Evolutionary conservation across 37 sponge, comb jelly and placozoan genomes (phyloP).

Genomic region (Theonella swinhoei): DNA sequence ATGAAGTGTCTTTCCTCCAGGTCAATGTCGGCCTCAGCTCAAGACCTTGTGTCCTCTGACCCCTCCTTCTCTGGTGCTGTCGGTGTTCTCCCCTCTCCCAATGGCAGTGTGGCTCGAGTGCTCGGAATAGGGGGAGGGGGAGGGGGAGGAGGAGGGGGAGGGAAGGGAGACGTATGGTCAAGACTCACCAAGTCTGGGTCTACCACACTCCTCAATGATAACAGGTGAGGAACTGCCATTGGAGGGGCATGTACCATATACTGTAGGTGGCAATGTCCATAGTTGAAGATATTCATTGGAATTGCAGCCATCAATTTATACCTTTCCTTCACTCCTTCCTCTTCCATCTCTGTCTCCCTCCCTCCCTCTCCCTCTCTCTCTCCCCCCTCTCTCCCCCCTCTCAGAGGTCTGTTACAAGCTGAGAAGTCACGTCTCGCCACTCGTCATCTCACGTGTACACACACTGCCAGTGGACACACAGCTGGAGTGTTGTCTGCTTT

Average conservation of each 20-base stretch:
- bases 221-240: no score
- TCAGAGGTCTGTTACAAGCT: constrained; percentile 30
- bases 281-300: no score
- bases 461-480: constrained; percentile 73
- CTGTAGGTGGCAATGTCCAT: no score
- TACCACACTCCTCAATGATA: not conserved
- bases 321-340: no score
- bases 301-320: not conserved
- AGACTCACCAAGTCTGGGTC: not conserved
- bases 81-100: no score
- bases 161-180: not conserved
- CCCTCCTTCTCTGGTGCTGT: not conserved
- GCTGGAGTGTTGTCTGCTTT: constrained; percentile 62
- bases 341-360: no score
- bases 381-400: not conserved
- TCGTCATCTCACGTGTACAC: constrained; percentile 55
- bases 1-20: not conserved
- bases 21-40: not conserved
- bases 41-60: not conserved
- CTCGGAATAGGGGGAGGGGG: no score
- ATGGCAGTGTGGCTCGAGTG: no score
- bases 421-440: constrained; percentile 18
- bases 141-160: no score
- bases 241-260: no score
- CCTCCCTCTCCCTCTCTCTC: not conserved